A percentile compares a stretch with the other conserved stretches of the same genome.
These are phyloP conservation scores for Aplidium turbinatum DNA, from an alignment of 23 tunicate species.

Conservation along the genomic window DNA sequence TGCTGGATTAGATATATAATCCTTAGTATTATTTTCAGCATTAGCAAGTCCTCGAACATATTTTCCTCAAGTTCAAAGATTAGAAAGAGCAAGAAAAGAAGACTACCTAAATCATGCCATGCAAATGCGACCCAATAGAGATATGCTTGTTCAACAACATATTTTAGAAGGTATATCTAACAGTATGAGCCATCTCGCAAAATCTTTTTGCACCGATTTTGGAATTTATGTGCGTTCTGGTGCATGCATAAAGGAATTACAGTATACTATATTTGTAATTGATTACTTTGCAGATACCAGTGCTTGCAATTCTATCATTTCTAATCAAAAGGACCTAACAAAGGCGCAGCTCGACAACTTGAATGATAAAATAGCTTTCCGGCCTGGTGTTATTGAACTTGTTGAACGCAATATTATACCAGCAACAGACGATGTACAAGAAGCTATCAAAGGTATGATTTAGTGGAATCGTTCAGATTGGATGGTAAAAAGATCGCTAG, in stretches of 20 bases:
- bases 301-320: slow-evolving; percentile 68
- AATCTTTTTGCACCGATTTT: too few species aligned
- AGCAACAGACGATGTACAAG: slow-evolving; percentile 72
- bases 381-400: slow-evolving; percentile 92
- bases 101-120: slow-evolving; percentile 83
- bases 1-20: neutral
- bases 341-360: slow-evolving; percentile 92
- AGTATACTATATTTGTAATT: too few species aligned
- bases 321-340: slow-evolving; percentile 83
- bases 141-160: slow-evolving; percentile 74
- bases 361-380: slow-evolving; percentile 82
- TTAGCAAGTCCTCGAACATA: slow-evolving; percentile 78
- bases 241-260: too few species aligned
- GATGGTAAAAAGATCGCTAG: too few species aligned
- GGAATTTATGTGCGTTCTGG: too few species aligned
- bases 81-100: slow-evolving; percentile 78
- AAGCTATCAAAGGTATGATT: slow-evolving; percentile 76
- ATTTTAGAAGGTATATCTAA: slow-evolving; percentile 96
- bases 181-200: too few species aligned
- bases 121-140: slow-evolving; percentile 76
- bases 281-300: slow-evolving; percentile 52
- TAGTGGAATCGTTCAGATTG: too few species aligned
- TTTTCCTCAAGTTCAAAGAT: slow-evolving; percentile 70
- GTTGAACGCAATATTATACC: slow-evolving; percentile 88
- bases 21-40: slow-evolving; percentile 63